A percentile compares a stretch with the other conserved stretches of the same genome.
Evolutionary conservation across 2,888 invertebrate species (phyloP).

Genomic region (Drosophila greeni): DNA sequence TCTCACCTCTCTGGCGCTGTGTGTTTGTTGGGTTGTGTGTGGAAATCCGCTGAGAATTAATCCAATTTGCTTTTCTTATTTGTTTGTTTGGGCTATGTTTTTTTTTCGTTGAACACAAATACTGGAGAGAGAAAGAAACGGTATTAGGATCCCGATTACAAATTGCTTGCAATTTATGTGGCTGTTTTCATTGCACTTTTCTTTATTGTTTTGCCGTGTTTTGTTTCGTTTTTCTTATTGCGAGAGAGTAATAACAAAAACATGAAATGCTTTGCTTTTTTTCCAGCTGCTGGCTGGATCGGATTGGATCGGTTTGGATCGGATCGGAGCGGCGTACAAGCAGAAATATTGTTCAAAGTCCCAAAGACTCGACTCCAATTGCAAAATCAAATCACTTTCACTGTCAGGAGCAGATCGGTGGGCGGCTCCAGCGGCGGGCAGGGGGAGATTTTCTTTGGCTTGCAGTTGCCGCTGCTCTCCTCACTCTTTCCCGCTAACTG

Average conservation of each 20-base stretch:
- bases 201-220: conserved; percentile 41
- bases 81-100: neutral
- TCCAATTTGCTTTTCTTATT: conserved; percentile 41
- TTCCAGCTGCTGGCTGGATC: conserved; percentile 24
- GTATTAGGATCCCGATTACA: conserved; percentile 41
- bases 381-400: conserved; percentile 77
- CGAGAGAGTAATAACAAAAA: conserved; percentile 44
- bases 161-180: conserved; percentile 43
- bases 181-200: conserved; percentile 42
- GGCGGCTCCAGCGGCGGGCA: conserved; percentile 1
- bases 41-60: conserved; percentile 44
- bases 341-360: conserved; percentile 56
- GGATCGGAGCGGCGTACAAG: conserved; percentile 41
- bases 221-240: conserved; percentile 33
- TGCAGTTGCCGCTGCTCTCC: conserved; percentile 32
- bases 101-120: conserved; percentile 14
- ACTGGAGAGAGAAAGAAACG: conserved; percentile 37
- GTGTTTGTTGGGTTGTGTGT: neutral
- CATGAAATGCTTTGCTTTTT: conserved; percentile 25
- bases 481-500: conserved; percentile 6
- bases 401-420: conserved; percentile 60
- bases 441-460: conserved; percentile 14
- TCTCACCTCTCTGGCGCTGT: conserved; percentile 7
- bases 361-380: conserved; percentile 61
- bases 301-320: conserved; percentile 33